Evolutionary conservation across 1,140 invertebrate species (phyloP), one percentile per base, ranked within the genome.

Genomic region (Drosophila ananassae): DNA sequence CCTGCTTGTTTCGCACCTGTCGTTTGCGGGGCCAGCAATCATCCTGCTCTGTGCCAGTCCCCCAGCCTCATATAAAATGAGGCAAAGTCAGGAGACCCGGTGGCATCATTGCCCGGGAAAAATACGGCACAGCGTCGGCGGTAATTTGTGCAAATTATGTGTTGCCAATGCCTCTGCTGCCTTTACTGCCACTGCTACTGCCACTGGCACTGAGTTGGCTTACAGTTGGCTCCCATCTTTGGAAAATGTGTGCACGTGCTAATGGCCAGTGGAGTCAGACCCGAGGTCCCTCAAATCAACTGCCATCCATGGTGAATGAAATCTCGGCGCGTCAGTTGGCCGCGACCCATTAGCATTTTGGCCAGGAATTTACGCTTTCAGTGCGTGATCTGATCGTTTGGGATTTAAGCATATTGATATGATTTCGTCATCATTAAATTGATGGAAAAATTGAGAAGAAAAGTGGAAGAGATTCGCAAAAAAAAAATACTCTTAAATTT

Each of bases 81-180:
- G 51, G 68, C 37, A 61, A 55, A 69, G 56, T 79, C 71, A 51
- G 8, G 37, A n/a, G 28, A 34, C 64, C 67, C 59, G 28, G 64
- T 79, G 79, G 83, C 83, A 83, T 82, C 83, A 79, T 89, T 79
- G 72, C 75, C 75, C 52, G 58, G 73, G 57, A 37, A 87, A 87
- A 89, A 87, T 87, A 87, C 79, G 83, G 83, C 67, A 71, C 52
- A 67, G 73, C 79, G 83, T 44, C 79, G 71, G 71, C 79, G 83
- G 80, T 87, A 87, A 87, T 87, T 89, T 87, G 79, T 63, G 76
- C 79, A 87, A 87, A 87, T 87, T 89, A 89, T 87, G 78, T 84
- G 81, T 68, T 61, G 81, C 81, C 76, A 56, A 47, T 72, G 71
- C 55, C 7, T 63, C 25, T 44, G 44, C 32, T 22, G 53, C 55